A percentile compares a stretch with the other conserved stretches of the same genome.
phyloP scores from a whole-genome alignment of 2,888 invertebrate genomes.

The Orthosia gothica region DNA sequence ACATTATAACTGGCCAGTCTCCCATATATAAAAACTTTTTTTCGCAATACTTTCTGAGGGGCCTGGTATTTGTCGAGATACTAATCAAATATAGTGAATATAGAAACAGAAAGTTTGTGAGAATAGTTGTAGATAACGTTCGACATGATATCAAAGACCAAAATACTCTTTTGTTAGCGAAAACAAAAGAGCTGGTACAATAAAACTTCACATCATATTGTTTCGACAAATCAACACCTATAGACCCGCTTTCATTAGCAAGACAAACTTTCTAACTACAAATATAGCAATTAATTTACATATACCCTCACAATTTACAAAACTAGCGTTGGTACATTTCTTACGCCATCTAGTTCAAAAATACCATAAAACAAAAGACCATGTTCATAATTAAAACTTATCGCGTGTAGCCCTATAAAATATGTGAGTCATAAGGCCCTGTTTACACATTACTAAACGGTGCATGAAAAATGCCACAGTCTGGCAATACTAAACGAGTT shows the following conservation, averaged over 20 bases:
- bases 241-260: background rate
- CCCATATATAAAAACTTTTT: too few species aligned
- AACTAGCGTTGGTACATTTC: too few species aligned
- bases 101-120: background rate
- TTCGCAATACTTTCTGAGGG: too few species aligned
- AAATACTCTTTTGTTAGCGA: background rate
- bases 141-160: background rate
- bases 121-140: background rate
- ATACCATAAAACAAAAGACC: conserved; percentile 18
- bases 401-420: conserved; percentile 34
- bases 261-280: too few species aligned
- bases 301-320: too few species aligned
- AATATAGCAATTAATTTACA: background rate
- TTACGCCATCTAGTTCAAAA: background rate
- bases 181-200: conserved; percentile 1
- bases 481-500: conserved; percentile 50
- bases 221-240: too few species aligned
- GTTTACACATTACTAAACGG: conserved; percentile 49
- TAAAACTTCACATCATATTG: background rate
- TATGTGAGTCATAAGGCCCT: conserved; percentile 50
- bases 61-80: background rate
- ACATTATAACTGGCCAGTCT: too few species aligned
- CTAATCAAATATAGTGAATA: background rate
- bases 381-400: conserved; percentile 30
- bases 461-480: conserved; percentile 33